Conservation (phyloP, 2,113 vertebrate species). For the Haemorhous mexicanus region DNA sequence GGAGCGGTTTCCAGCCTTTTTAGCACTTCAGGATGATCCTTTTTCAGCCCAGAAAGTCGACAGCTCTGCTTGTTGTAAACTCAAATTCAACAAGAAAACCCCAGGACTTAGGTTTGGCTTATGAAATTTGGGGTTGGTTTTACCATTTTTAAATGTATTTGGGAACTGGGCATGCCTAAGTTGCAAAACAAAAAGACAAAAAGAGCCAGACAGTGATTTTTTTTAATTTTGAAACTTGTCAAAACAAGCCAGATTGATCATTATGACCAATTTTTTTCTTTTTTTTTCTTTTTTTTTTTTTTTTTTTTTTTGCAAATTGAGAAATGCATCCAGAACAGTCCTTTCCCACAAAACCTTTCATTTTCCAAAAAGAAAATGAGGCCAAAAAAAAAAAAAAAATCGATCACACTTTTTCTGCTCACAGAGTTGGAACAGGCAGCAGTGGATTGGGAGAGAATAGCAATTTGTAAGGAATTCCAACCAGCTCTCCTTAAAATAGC, state of each 20-base stretch:
- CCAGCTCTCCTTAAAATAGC: slow-evolving; percentile 45
- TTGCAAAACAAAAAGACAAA: slow-evolving; percentile 48
- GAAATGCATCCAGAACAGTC: not conserved
- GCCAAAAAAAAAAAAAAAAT: not conserved
- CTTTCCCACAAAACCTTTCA: slow-evolving; percentile 17
- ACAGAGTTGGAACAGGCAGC: not conserved
- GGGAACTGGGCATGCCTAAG: not conserved
- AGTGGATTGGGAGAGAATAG: slow-evolving; percentile 10
- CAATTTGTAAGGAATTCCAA: slow-evolving; percentile 55
- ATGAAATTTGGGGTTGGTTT: slow-evolving; percentile 44
- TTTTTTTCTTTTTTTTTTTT: not conserved
- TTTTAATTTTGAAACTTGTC: slow-evolving; percentile 15
- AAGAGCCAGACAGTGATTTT: not conserved
- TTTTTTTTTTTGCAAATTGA: not conserved
- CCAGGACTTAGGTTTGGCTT: not conserved
- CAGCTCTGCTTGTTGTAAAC: not conserved
- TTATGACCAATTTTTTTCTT: not conserved
- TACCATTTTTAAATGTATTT: slow-evolving; percentile 34
- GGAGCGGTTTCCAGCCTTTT: not conserved
- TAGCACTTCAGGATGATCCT: not conserved
- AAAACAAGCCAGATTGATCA: slow-evolving; percentile 28
- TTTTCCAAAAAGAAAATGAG: not conserved
- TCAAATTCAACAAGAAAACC: not conserved
- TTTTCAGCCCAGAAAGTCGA: not conserved
- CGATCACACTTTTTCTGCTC: slow-evolving; percentile 22